Evolutionary conservation across 2,797 vertebrate species (phyloP), one percentile per base, ranked within the genome.

Genomic region (Siniperca scherzeri): DNA sequence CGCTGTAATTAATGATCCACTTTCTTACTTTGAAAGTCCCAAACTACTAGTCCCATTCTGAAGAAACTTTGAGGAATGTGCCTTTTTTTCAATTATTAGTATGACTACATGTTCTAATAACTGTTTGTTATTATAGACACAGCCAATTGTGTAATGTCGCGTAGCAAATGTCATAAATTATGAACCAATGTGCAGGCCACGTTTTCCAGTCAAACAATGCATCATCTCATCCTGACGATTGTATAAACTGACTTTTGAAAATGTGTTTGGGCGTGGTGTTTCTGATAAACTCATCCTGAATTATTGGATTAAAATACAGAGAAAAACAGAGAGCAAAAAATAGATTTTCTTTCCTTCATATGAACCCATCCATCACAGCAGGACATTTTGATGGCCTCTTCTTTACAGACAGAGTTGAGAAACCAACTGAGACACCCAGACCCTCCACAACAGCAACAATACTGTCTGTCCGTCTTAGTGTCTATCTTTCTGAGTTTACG

Each of bases 281-380:
- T 53, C 50, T 66, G 42, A 59, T 62, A 17, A 52, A 68, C 17
- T 73, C 30, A 6, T 22, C 19, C 38, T 30, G 9, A 65, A 40
- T 61, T 7, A 52, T 19, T 27, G 53, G 48, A 42, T 48, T 55
- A 50, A 52, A 65, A 52, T 1, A 8, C 1, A 5, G 16, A 50
- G 25, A 36, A 7, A 52, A 14, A 22, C 2, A 5, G 25, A 42
- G 25, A 25, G 7, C 30, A 11, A 11, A 7, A 55, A 60, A 69
- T 9, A 21, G 48, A 57, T 33, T 71, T 55, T 73, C 42, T 64
- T 38, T 42, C 5, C 64, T 56, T 69, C 14, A 53, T 30, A 60
- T 68, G 81, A 57, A 72, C 77, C 66, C 82, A 75, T 88, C 77
- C 74, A 86, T 87, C 85, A 82, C 50, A 40, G 11, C 44, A 5